Evolutionary conservation across 2,797 vertebrate genomes (phyloP), one percentile per base, ranked within the genome.

Genomic region (Liasis olivaceus): DNA sequence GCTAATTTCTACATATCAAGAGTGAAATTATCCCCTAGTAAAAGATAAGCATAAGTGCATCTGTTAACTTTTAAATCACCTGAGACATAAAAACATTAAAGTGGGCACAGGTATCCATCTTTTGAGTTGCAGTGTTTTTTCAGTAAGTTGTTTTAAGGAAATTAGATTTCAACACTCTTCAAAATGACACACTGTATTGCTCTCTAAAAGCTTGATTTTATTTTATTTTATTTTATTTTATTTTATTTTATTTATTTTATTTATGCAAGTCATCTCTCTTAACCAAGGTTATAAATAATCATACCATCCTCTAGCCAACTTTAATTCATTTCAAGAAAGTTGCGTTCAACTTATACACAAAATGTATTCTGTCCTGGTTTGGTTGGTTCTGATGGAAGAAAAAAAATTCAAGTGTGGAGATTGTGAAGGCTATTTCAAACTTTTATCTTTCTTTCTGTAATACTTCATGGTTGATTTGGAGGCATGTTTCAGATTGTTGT

Each of bases 1-100:
- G 94, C 95, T 97, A 93, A 97, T 98, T 98, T 97, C 96, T 97
- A 95, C 96, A 95, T 98, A 94, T 97, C 96, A 96, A 94, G 96
- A 96, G 77, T 94, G 69, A 96, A 97, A 96, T 96, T 96, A 97
- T 97, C 97, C 96, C 95, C 94, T 95, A 97, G 95, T 96, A 96
- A 93, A 95, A 94, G 94, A 95, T 90, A 96, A 91, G 93, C 95
- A 93, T 96, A 97, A 95, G 93, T 96, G 96, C 97, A 96, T 97
- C 95, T 96, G 96, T 97, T 97, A 97, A 97, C 96, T 96, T 97
- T 97, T 97, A 97, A 97, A 96, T 96, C 93, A 91, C 94, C 90
- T 93, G 47, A 95, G 95, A 95, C 89, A 97, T 91, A 92, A 95
- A 91, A 93, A 17, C 28, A 89, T 94, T 95, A 62, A n/a, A 89